Conservation (phyloP, 1,140 invertebrate genomes). For the Brachionus plicatilis region DNA sequence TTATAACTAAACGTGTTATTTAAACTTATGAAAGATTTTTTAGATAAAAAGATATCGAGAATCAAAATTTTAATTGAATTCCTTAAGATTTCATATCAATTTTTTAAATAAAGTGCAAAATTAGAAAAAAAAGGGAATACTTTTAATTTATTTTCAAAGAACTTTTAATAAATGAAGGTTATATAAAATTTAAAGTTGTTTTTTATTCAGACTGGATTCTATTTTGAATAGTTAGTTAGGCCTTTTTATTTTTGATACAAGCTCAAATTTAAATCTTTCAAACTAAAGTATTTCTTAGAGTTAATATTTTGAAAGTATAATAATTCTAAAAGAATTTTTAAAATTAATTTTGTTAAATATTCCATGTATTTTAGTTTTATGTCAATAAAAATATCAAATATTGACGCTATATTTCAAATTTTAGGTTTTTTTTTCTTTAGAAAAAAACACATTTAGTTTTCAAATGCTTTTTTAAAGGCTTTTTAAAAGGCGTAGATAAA, state of each 20-base stretch:
- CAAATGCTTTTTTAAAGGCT: background rate
- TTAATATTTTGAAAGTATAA: background rate
- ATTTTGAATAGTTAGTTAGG: background rate
- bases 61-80: no score
- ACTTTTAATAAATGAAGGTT: no score
- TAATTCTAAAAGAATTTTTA: background rate
- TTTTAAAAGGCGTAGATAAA: background rate
- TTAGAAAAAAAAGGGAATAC: no score
- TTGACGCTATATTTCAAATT: background rate
- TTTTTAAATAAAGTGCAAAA: no score
- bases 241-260: background rate
- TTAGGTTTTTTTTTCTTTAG: background rate
- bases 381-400: background rate
- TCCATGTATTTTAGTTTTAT: background rate
- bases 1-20: no score
- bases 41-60: no score
- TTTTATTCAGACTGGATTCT: background rate
- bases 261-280: background rate
- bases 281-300: background rate
- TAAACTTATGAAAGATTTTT: no score
- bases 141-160: no score
- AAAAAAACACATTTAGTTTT: background rate
- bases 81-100: no score
- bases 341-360: background rate
- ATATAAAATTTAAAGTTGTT: background rate